These are phyloP conservation scores for Resseliella maxima DNA, from an alignment of 2,888 invertebrate species.

Conservation along the genomic window DNA sequence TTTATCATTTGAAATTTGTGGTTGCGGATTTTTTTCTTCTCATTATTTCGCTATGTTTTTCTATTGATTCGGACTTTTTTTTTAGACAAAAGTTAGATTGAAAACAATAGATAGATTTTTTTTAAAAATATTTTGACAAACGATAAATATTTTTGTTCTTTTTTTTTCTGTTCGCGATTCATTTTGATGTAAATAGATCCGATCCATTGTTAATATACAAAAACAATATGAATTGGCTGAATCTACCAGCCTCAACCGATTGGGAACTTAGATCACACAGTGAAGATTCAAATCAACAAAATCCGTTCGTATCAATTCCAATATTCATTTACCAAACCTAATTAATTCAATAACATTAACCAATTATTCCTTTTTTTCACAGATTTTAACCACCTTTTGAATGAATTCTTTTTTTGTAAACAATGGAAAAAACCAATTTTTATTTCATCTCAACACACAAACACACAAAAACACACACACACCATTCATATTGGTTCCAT, in stretches of 20 bases:
- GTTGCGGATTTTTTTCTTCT: conserved; percentile 1
- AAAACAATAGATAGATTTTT: not conserved
- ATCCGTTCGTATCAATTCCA: conserved; percentile 33
- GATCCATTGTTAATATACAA: conserved; percentile 41
- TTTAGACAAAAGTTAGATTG: not conserved
- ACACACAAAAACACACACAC: no score
- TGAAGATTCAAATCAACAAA: conserved; percentile 35
- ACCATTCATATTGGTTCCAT: no score
- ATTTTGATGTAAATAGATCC: not conserved
- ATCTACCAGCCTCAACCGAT: conserved; percentile 27
- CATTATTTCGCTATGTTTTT: not conserved
- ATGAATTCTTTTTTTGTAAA: no score
- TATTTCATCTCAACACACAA: no score
- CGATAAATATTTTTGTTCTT: not conserved
- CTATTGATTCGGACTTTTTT: not conserved
- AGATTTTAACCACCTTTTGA: conserved; percentile 48
- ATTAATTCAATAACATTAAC: not conserved
- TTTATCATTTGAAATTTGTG: not conserved
- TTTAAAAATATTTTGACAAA: not conserved
- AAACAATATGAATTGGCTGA: conserved; percentile 1
- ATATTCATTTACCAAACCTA: no score
- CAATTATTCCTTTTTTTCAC: not conserved
- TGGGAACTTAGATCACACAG: not conserved
- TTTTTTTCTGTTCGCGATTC: not conserved
- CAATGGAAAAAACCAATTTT: no score